Evolutionary conservation across 2,888 invertebrate genomes (phyloP).

Genomic region (Iphiclides podalirius): DNA sequence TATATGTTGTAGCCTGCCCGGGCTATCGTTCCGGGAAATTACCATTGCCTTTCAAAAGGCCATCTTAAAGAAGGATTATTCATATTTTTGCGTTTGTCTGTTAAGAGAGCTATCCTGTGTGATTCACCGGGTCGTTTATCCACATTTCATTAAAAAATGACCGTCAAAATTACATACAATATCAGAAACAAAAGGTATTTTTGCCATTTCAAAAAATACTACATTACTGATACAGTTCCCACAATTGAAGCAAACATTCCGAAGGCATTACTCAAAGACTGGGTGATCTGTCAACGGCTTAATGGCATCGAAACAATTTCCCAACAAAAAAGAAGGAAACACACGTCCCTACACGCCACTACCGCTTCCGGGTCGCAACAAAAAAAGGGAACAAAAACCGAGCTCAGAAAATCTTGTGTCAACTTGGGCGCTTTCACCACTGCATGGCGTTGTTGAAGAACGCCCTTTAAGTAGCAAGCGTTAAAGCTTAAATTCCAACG

Average conservation of each 20-base stretch:
- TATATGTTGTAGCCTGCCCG: too few relatives aligned
- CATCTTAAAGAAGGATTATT: too few relatives aligned
- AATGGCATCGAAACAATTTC: slow-evolving; percentile 79
- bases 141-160: too few relatives aligned
- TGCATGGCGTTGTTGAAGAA: slow-evolving; percentile 27
- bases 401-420: slow-evolving; percentile 58
- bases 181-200: too few relatives aligned
- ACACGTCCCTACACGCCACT: slow-evolving; percentile 71
- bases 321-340: slow-evolving; percentile 76
- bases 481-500: background rate
- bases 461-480: slow-evolving; percentile 13
- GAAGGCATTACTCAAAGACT: slow-evolving; percentile 64
- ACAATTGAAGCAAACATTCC: slow-evolving; percentile 51
- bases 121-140: too few relatives aligned
- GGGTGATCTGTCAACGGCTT: slow-evolving; percentile 77
- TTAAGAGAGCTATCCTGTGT: too few relatives aligned
- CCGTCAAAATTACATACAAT: too few relatives aligned
- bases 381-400: slow-evolving; percentile 65
- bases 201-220: background rate
- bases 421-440: slow-evolving; percentile 52
- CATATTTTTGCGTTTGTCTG: too few relatives aligned
- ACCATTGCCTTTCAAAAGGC: too few relatives aligned
- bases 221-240: background rate
- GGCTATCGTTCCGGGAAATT: too few relatives aligned
- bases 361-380: slow-evolving; percentile 68